These are phyloP conservation scores for Sitta europaea DNA, from an alignment of 2,113 vertebrate species.

Conservation along the genomic window DNA sequence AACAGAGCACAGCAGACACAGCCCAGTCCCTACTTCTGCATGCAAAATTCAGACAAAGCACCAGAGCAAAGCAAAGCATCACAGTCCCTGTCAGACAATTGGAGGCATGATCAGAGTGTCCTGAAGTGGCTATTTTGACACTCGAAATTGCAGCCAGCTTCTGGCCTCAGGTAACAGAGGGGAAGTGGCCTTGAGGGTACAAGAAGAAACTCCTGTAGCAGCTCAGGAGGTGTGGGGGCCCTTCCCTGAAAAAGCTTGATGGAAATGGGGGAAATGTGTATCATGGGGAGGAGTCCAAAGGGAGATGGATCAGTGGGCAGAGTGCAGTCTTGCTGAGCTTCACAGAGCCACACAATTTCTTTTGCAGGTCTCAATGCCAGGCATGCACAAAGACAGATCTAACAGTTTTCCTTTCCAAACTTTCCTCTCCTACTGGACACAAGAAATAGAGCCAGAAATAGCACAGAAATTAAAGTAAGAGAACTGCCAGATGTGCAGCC, in stretches of 20 bases:
- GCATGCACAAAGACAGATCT: not conserved
- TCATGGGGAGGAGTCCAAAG: not conserved
- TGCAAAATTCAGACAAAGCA: not conserved
- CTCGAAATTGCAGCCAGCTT: not conserved
- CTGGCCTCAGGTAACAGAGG: not conserved
- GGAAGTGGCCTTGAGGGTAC: not conserved
- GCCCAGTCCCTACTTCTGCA: not conserved
- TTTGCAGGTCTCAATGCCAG: not conserved
- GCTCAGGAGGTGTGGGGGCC: not conserved
- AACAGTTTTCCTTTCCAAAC: not conserved
- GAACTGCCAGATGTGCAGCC: not conserved
- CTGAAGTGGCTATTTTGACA: not conserved
- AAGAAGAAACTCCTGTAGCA: not conserved
- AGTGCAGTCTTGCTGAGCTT: rapidly evolving
- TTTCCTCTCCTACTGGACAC: not conserved
- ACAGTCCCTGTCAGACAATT: too few relatives aligned
- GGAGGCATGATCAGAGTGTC: rapidly evolving
- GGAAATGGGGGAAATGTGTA: not conserved
- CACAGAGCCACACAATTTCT: not conserved
- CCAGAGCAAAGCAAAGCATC: not conserved
- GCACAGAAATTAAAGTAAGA: not conserved
- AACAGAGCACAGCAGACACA: not conserved
- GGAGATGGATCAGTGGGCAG: not conserved
- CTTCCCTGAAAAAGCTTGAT: not conserved
- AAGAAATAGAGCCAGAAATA: not conserved